Base-by-base conservation (phyloP, 2,888 invertebrate species). In the Pollenia griseotomentosa region DNA sequence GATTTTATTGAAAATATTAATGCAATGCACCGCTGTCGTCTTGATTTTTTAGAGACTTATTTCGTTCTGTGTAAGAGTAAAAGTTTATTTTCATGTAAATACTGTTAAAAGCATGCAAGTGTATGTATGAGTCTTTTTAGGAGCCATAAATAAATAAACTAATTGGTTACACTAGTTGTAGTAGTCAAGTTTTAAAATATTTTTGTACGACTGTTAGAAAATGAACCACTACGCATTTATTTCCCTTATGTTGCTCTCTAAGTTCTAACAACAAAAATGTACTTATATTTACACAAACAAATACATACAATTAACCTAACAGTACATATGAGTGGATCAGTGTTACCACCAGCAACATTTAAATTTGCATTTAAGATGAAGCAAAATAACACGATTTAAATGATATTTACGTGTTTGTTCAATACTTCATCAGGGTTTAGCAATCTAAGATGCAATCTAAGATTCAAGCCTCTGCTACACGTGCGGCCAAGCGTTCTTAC, bases 101-200 rank as follows among this genome's bases (percentile, higher is more conserved):
- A 68, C 10, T 7, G 14, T 33, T 14, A 66, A 46, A 66, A 42
- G 9, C 33, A 14, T 53, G n/a, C 51, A 8, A 59, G 42, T 57
- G n/a, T 57, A 8, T 57, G 48, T 48, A n/a, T 51, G 11, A 5
- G 44, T 66, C 61, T 46, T 12, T 61, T 40, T 19, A 51, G 48
- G 23, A 57, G 63, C 48, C 78, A 79, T 86, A 83, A 82, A 82
- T 83, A 79, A 83, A 63, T 73, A 83, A 79, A 86, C 79, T 86
- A 86, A 86, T 86, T 86, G 82, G 82, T 86, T 83, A 74, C 82
- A 63, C 79, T 79, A 53, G 51, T 75, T 61, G 51, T 75, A 70
- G 74, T 63, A 78, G 78, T 57, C 61, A 74, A 79, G 74, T 74
- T 82, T 78, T 63, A 55, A 61, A 46, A 86, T 83, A 68, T 61